A percentile compares a stretch with the other conserved stretches of the same genome.
Conservation (phyloP, 2,113 vertebrate species). For the Apteryx mantelli region DNA sequence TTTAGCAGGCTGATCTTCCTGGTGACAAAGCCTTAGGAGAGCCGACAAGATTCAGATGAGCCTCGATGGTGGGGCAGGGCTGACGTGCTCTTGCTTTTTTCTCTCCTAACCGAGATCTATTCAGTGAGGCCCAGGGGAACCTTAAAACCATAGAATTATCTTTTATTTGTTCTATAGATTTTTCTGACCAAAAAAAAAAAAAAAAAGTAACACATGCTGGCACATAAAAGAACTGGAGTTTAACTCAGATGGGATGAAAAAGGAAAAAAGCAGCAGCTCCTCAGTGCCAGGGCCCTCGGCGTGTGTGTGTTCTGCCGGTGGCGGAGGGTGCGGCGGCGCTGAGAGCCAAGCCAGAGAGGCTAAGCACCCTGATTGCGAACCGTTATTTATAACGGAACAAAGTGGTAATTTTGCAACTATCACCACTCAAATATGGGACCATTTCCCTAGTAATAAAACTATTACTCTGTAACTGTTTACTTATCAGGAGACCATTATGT, state of each 20-base stretch:
- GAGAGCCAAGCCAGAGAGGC: not conserved
- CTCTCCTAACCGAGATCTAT: not conserved
- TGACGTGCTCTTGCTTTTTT: not conserved
- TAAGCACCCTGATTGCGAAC: not conserved
- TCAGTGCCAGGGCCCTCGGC: too few species aligned
- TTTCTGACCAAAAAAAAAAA: not conserved
- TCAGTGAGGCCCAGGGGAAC: not conserved
- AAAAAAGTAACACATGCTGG: not conserved
- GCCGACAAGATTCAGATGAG: not conserved
- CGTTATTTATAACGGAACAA: slow-evolving; percentile 38
- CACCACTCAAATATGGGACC: slow-evolving; percentile 50
- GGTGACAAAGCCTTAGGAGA: not conserved
- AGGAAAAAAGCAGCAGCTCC: not conserved
- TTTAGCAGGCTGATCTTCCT: not conserved
- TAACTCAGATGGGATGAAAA: not conserved
- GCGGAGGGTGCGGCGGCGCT: fast-evolving
- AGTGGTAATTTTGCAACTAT: slow-evolving; percentile 60
- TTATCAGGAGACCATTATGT: slow-evolving; percentile 70
- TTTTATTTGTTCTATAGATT: slow-evolving; percentile 50
- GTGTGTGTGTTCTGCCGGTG: too few species aligned
- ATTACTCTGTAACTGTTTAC: slow-evolving; percentile 73
- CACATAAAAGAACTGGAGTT: not conserved
- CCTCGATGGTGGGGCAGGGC: not conserved
- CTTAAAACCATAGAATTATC: slow-evolving; percentile 16
- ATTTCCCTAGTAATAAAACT: slow-evolving; percentile 70